A percentile compares a stretch with the other conserved stretches of the same genome.
phyloP scores from a whole-genome alignment of 2,797 vertebrate species.

The Champsocephalus gunnari region DNA sequence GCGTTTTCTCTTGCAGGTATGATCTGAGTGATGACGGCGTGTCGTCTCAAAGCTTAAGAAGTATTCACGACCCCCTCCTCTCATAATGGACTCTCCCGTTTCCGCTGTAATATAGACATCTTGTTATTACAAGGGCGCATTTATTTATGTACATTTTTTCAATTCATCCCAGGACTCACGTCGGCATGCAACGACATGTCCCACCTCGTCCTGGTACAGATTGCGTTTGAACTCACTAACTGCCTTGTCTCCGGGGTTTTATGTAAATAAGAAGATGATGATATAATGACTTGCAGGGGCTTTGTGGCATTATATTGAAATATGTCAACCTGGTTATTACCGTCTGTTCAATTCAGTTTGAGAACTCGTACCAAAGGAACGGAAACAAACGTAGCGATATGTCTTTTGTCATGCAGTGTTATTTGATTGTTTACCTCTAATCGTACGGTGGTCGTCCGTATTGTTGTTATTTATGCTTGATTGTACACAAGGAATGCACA shows the following conservation, averaged over 20 bases:
- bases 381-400: constrained; percentile 56
- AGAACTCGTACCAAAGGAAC: constrained; percentile 73
- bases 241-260: constrained; percentile 65
- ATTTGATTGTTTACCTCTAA: constrained; percentile 64
- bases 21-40: constrained; percentile 93
- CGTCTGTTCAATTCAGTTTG: constrained; percentile 44
- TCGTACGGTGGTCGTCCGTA: background rate
- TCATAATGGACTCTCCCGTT: constrained; percentile 58
- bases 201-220: constrained; percentile 51
- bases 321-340: constrained; percentile 29
- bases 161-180: constrained; percentile 42
- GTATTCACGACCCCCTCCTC: constrained; percentile 55
- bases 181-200: constrained; percentile 64
- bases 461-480: constrained; percentile 61
- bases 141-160: constrained; percentile 51
- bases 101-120: constrained; percentile 84
- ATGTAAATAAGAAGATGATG: constrained; percentile 67
- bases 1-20: constrained; percentile 85
- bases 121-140: constrained; percentile 78
- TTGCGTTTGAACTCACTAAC: constrained; percentile 50
- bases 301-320: constrained; percentile 52
- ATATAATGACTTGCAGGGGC: constrained; percentile 54
- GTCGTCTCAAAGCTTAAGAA: constrained; percentile 74
- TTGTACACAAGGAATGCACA: constrained; percentile 64
- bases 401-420: constrained; percentile 70